Evolutionary conservation across 2,797 vertebrate genomes (phyloP).

Genomic region (Cynopterus sphinx): DNA sequence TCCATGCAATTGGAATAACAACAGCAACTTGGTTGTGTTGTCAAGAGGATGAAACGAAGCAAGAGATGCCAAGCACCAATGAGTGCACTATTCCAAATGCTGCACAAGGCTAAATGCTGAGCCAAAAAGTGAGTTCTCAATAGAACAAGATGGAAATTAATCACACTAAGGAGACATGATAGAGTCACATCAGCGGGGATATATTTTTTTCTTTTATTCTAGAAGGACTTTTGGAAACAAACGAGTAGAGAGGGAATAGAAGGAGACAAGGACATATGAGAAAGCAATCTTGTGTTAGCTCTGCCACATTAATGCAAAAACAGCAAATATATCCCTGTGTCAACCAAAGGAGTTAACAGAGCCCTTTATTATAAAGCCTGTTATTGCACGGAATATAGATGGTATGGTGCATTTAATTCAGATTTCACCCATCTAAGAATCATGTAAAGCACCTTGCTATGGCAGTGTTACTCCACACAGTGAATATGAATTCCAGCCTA

Average conservation of each 20-base stretch:
- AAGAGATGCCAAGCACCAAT: background rate
- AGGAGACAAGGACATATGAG: background rate
- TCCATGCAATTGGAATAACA: background rate
- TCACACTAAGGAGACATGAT: background rate
- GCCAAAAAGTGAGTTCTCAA: background rate
- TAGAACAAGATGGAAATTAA: background rate
- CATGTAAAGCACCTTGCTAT: background rate
- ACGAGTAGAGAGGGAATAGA: background rate
- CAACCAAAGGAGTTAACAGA: background rate
- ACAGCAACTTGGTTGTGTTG: background rate
- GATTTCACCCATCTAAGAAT: background rate
- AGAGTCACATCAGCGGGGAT: background rate
- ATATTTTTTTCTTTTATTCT: background rate
- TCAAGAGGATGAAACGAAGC: background rate
- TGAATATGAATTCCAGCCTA: background rate
- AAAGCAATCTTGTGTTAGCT: background rate
- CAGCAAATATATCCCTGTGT: background rate
- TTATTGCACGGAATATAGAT: background rate
- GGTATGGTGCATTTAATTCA: background rate
- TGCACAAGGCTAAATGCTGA: background rate
- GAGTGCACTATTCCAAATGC: background rate
- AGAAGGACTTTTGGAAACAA: background rate
- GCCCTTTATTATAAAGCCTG: background rate
- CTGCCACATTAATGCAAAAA: background rate
- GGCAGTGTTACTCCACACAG: background rate